Percentiles rank a stretch among this genome's conserved stretches.
phyloP scores from a whole-genome alignment of 1,140 invertebrate genomes.

The Pseudomyrmex pallidus region DNA sequence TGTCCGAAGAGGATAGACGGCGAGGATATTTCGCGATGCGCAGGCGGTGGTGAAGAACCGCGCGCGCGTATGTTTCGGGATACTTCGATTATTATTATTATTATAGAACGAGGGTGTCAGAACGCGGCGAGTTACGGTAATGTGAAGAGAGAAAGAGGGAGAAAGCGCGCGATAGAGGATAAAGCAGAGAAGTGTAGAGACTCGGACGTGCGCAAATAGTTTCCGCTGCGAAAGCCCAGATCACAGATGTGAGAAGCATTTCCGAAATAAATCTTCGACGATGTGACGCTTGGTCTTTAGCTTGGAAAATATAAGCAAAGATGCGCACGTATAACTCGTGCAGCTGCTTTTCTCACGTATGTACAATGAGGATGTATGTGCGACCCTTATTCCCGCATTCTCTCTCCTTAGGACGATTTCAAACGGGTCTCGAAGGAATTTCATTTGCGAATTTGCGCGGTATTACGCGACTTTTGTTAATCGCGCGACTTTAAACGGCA shows the following conservation, averaged over 20 bases:
- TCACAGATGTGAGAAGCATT: conserved; percentile 20
- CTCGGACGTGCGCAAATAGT: conserved; percentile 5
- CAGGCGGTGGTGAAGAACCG: conserved; percentile 21
- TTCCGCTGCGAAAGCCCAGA: background rate
- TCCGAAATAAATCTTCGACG: conserved; percentile 4
- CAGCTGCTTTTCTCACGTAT: background rate
- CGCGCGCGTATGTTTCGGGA: conserved; percentile 34
- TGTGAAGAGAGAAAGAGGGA: no score
- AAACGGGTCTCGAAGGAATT: background rate
- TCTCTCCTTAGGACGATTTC: background rate
- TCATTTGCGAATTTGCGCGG: background rate
- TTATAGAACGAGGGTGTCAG: conserved; percentile 2
- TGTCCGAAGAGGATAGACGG: conserved; percentile 33
- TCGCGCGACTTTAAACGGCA: background rate
- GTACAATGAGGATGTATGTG: background rate
- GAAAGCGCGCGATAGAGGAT: background rate
- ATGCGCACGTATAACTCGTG: background rate
- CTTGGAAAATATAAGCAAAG: background rate
- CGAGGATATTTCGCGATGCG: conserved; percentile 34
- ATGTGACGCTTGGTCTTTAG: conserved; percentile 8
- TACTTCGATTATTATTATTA: conserved; percentile 43
- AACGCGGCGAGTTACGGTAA: background rate
- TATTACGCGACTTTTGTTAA: background rate
- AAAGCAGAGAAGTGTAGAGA: background rate
- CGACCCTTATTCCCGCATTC: background rate